Evolutionary conservation across 2,113 vertebrate genomes (phyloP).

Genomic region (Theropithecus gelada): DNA sequence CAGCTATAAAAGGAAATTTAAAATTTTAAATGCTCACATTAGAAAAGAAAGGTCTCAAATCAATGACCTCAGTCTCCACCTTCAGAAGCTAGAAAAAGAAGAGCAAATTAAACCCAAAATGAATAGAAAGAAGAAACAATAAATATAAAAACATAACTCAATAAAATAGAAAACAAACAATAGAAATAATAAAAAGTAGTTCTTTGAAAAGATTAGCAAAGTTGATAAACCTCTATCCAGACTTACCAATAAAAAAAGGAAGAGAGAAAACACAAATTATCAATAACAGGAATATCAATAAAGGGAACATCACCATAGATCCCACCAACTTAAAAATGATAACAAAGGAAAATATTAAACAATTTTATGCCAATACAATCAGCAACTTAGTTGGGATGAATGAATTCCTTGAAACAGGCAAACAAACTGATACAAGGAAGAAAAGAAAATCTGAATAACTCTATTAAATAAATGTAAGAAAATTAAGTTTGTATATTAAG

Average conservation of each 20-base stretch:
- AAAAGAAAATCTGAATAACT: background rate
- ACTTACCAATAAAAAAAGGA: background rate
- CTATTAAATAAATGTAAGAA: slow-evolving; percentile 3
- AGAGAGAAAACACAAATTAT: background rate
- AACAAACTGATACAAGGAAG: background rate
- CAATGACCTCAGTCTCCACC: background rate
- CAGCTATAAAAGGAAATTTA: background rate
- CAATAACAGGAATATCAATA: background rate
- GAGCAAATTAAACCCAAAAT: background rate
- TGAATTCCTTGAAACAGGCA: background rate
- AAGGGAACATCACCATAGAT: background rate
- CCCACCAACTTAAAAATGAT: background rate
- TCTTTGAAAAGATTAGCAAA: background rate
- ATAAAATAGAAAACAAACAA: background rate
- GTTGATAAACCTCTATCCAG: background rate
- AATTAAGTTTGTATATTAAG: background rate
- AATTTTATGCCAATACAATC: background rate
- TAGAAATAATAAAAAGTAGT: background rate
- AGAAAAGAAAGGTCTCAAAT: background rate
- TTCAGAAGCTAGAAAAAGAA: background rate
- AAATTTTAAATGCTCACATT: background rate
- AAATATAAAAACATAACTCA: background rate
- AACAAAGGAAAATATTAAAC: background rate
- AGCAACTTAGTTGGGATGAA: background rate
- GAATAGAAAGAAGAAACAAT: background rate